Conservation (phyloP, 2,797 vertebrate species). For the Enteromius viviparus region DNA sequence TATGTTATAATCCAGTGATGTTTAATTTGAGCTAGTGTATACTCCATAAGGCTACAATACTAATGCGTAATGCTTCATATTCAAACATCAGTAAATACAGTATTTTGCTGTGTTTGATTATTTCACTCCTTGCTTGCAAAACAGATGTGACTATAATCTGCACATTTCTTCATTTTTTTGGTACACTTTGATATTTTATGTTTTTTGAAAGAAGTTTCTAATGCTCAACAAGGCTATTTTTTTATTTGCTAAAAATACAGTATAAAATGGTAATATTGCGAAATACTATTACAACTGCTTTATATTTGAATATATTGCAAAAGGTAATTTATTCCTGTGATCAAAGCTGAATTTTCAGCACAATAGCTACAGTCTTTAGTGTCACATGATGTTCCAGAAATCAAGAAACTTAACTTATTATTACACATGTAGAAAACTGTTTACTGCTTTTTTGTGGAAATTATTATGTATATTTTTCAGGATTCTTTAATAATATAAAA, state of each 20-base stretch:
- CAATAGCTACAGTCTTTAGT: not conserved
- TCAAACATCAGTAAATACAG: not conserved
- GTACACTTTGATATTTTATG: too few relatives aligned
- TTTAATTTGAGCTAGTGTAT: not conserved
- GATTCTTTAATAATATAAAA: not conserved
- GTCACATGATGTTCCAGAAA: not conserved
- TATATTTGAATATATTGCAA: not conserved
- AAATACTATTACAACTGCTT: not conserved
- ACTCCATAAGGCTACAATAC: not conserved
- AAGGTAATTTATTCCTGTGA: not conserved
- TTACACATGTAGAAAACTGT: not conserved
- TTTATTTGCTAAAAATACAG: not conserved
- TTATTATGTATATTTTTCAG: not conserved
- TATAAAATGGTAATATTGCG: not conserved
- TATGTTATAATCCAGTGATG: not conserved
- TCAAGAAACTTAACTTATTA: not conserved
- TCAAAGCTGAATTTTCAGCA: not conserved
- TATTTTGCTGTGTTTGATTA: not conserved
- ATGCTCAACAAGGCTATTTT: not conserved
- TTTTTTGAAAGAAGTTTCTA: not conserved
- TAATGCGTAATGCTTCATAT: not conserved
- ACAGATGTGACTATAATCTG: not conserved
- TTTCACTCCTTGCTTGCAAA: not conserved
- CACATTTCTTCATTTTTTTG: too few relatives aligned
- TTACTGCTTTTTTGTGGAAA: not conserved